Percentiles rank a stretch among this genome's conserved stretches.
Evolutionary conservation across 2,888 invertebrate genomes (phyloP).

Genomic region (Cotesia congregata): DNA sequence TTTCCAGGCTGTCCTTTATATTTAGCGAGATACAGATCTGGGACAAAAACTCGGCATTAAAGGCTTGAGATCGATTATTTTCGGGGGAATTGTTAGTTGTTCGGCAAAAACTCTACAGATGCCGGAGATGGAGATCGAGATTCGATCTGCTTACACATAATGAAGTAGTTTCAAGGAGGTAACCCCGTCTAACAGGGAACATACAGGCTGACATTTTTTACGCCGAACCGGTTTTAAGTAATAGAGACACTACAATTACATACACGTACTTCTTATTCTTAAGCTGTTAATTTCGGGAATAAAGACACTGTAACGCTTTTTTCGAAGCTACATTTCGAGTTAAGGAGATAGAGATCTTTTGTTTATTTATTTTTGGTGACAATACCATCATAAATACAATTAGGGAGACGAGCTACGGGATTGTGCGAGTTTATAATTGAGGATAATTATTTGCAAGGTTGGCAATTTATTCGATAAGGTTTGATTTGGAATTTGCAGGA

Average conservation of each 20-base stretch:
- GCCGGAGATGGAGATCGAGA: conserved; percentile 2
- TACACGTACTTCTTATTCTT: not conserved
- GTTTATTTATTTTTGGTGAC: too few species aligned
- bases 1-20: conserved; percentile 34
- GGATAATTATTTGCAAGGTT: too few species aligned
- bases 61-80: conserved; percentile 17
- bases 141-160: conserved; percentile 14
- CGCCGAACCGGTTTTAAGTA: conserved; percentile 23
- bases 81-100: conserved; percentile 31
- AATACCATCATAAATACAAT: too few species aligned
- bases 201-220: not conserved
- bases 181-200: not conserved
- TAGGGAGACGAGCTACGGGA: too few species aligned
- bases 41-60: conserved; percentile 18
- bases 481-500: too few species aligned
- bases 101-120: conserved; percentile 25
- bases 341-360: too few species aligned
- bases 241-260: conserved; percentile 34
- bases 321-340: too few species aligned
- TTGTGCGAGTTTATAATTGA: too few species aligned
- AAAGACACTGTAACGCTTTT: conserved; percentile 16
- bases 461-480: too few species aligned
- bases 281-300: not conserved
- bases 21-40: conserved; percentile 34
- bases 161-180: not conserved